Conservation (phyloP, 1,140 invertebrate species). For the Apis dorsata region DNA sequence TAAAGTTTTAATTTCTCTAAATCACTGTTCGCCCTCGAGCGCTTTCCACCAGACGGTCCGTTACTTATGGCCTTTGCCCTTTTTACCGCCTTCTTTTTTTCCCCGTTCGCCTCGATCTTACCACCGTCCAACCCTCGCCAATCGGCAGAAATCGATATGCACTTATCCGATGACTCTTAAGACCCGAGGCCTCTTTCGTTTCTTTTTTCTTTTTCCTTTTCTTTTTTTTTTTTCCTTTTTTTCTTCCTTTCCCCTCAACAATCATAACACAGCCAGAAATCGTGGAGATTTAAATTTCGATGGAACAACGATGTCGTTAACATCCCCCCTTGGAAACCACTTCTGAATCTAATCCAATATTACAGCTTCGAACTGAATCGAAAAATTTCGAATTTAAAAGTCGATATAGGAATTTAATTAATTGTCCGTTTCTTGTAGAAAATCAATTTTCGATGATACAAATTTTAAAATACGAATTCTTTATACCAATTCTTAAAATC, state of each 20-base stretch:
- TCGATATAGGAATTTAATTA: too few species aligned
- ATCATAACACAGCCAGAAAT: constrained; percentile 52
- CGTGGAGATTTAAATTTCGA: not conserved
- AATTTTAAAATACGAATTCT: too few species aligned
- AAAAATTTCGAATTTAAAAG: too few species aligned
- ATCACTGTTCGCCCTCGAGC: constrained; percentile 78
- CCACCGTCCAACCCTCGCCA: constrained; percentile 60
- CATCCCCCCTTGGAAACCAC: not conserved
- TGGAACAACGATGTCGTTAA: not conserved
- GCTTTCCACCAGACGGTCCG: constrained; percentile 78
- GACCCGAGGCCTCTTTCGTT: constrained; percentile 47
- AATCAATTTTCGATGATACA: too few species aligned
- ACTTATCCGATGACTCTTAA: constrained; percentile 69
- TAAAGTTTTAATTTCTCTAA: constrained; percentile 81
- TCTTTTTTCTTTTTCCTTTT: constrained; percentile 14
- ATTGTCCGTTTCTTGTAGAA: too few species aligned
- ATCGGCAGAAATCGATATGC: constrained; percentile 73
- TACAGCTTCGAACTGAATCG: not conserved
- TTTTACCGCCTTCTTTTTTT: constrained; percentile 72
- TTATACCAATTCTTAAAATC: too few species aligned
- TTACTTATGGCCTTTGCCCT: constrained; percentile 79
- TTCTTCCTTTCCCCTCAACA: constrained; percentile 11
- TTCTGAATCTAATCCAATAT: not conserved
- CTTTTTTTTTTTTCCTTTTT: constrained; percentile 3
- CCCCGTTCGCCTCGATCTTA: constrained; percentile 66